Base-by-base conservation (phyloP, 2,888 invertebrate genomes). In the Galeopsomyia nigrocyanea region DNA sequence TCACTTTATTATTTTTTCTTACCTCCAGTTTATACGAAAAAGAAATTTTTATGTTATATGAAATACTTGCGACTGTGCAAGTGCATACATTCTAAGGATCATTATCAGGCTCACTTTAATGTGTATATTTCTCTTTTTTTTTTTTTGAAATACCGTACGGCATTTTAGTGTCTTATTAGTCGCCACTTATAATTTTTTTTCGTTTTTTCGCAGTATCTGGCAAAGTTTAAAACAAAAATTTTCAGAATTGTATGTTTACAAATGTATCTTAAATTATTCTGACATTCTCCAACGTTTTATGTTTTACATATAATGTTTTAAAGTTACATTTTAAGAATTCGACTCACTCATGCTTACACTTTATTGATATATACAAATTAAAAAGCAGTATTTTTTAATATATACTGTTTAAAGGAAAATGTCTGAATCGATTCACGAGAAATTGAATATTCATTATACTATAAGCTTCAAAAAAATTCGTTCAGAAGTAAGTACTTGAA, bases 61-160 rank as follows among this genome's bases (percentile, higher is more conserved):
- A 68, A 63, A 50, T 61, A 61, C 68, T 68, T 61, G 68, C 60
- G 17, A 9, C 17, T 56, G 49, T 68, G 47, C 53, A 61, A 68
- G 68, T 68, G 53, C 55, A 31, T 60, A 67, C 19, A 5, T 55
- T 61, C 56, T 22, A 68, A 68, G 55, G 61, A 26, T 47, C 61
- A 16, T 60, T 26, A 17, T 47, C 62, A 31, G 47, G 68, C 61
- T 26, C 47, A 60, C 26, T 68, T 19, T 19, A 62, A 56, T 68
- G 19, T 62, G 53, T 26, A 55, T 26, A 55, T 46, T 55, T 55
- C 16, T 61, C 31, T 13, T 61, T 19, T 68, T 47, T 55, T 6
- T 47, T 61, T 68, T 68, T 62, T 39, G 2, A 68, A 62, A 68
- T 62, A 68, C 61, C 68, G 47, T 53, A 17, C 46, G 68, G 61